Evolutionary conservation across 2,888 invertebrate genomes (phyloP).

Genomic region (Eupithecia subumbrata): DNA sequence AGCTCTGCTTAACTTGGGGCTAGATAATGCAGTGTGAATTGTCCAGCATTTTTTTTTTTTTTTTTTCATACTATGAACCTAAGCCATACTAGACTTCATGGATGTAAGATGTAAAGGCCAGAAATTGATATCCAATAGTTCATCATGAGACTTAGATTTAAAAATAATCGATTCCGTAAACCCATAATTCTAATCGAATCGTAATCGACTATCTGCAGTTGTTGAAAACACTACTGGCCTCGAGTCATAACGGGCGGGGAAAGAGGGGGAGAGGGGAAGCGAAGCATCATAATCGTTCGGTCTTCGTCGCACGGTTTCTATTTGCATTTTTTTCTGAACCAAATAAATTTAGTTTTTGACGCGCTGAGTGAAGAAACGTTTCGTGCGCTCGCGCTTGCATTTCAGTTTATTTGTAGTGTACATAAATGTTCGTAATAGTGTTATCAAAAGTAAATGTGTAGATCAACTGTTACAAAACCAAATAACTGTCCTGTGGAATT

Average conservation of each 20-base stretch:
- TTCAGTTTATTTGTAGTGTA: constrained; percentile 70
- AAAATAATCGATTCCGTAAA: background rate
- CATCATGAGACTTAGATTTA: too few species aligned
- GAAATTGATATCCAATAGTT: background rate
- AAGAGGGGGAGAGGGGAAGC: constrained; percentile 72
- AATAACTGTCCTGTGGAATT: constrained; percentile 65
- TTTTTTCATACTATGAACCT: background rate
- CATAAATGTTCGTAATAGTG: constrained; percentile 62
- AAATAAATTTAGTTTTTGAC: constrained; percentile 73
- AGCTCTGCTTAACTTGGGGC: too few species aligned
- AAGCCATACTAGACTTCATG: background rate
- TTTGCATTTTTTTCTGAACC: constrained; percentile 72
- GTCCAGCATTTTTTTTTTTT: too few species aligned
- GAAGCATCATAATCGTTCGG: constrained; percentile 72
- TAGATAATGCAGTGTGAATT: too few species aligned
- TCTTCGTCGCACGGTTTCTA: constrained; percentile 79
- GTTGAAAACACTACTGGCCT: constrained; percentile 76
- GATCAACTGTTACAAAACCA: constrained; percentile 58
- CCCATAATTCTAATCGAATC: constrained; percentile 40
- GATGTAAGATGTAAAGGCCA: background rate
- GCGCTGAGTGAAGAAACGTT: constrained; percentile 67
- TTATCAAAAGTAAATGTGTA: constrained; percentile 59
- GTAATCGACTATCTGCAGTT: constrained; percentile 62
- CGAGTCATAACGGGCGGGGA: constrained; percentile 73
- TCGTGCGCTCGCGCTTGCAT: constrained; percentile 67